Percentiles rank a stretch among this genome's conserved stretches.
Evolutionary conservation across 2,888 invertebrate species (phyloP).

Genomic region (Phortica okadai): DNA sequence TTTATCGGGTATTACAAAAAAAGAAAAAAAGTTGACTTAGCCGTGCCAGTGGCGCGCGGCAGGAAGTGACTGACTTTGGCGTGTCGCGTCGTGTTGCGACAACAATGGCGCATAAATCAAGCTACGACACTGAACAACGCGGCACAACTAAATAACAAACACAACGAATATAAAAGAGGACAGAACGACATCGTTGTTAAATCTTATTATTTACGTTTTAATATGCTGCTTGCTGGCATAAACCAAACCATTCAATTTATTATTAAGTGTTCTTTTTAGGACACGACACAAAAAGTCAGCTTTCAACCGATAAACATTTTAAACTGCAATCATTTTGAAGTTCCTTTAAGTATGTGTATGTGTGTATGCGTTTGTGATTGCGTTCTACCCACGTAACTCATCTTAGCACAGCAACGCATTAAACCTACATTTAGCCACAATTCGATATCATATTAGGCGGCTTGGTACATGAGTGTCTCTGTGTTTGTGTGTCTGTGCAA

Average conservation of each 20-base stretch:
- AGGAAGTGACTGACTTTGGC: neutral
- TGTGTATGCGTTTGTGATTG: neutral
- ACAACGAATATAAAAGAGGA: neutral
- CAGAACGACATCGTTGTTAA: neutral
- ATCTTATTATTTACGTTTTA: constrained; percentile 11
- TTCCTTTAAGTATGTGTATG: neutral
- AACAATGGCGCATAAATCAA: constrained; percentile 29
- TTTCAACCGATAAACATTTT: too few relatives aligned
- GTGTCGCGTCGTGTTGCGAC: neutral
- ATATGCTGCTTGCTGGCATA: neutral
- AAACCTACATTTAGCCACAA: neutral
- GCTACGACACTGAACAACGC: neutral
- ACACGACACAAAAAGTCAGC: too few relatives aligned
- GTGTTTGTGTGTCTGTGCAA: neutral
- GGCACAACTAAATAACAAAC: neutral
- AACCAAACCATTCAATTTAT: too few relatives aligned
- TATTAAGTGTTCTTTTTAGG: too few relatives aligned
- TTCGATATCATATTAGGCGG: neutral
- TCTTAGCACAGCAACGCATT: neutral
- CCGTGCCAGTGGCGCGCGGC: neutral
- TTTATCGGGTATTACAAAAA: neutral
- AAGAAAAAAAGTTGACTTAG: constrained; percentile 14
- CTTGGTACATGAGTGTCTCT: neutral
- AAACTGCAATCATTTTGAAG: neutral
- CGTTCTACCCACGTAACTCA: neutral